A percentile compares a stretch with the other conserved stretches of the same genome.
Evolutionary conservation across 2,888 invertebrate species (phyloP).

Genomic region (Plagodis dolabraria): DNA sequence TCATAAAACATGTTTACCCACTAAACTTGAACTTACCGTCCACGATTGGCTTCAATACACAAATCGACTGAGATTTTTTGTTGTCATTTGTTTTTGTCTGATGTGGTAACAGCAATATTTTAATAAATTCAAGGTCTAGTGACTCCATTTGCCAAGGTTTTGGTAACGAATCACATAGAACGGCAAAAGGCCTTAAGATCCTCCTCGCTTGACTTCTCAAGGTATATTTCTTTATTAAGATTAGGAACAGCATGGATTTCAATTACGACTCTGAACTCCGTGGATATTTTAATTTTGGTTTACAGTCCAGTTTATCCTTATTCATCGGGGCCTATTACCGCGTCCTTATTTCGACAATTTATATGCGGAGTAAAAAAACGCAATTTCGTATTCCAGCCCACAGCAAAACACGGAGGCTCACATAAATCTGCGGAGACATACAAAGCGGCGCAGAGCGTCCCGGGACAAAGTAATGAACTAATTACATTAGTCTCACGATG

Average conservation of each 20-base stretch:
- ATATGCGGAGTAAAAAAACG: constrained; percentile 53
- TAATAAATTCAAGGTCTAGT: constrained; percentile 64
- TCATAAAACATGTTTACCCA: constrained; percentile 56
- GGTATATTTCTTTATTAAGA: constrained; percentile 37
- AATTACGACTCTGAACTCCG: constrained; percentile 29
- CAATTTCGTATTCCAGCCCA: constrained; percentile 60
- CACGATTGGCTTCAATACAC: constrained; percentile 35
- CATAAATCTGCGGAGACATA: constrained; percentile 71
- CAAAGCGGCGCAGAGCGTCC: constrained; percentile 61
- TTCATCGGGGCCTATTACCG: constrained; percentile 49
- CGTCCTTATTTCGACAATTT: constrained; percentile 54
- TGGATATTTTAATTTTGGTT: constrained; percentile 40
- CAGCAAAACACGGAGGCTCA: constrained; percentile 63
- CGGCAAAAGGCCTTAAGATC: constrained; percentile 50
- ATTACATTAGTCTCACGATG: constrained; percentile 75
- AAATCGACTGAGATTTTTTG: constrained; percentile 32
- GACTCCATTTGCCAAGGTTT: constrained; percentile 63
- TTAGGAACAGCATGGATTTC: constrained; percentile 37
- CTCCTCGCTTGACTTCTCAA: constrained; percentile 52
- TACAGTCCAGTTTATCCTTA: constrained; percentile 45
- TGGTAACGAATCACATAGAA: constrained; percentile 49
- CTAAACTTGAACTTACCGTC: constrained; percentile 50
- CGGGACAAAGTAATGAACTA: constrained; percentile 79
- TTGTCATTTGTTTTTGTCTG: constrained; percentile 54
- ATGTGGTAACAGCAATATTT: constrained; percentile 55